Evolutionary conservation across 2,113 vertebrate species (phyloP), one percentile per base, ranked within the genome.

Genomic region (Lepidothrix coronata): DNA sequence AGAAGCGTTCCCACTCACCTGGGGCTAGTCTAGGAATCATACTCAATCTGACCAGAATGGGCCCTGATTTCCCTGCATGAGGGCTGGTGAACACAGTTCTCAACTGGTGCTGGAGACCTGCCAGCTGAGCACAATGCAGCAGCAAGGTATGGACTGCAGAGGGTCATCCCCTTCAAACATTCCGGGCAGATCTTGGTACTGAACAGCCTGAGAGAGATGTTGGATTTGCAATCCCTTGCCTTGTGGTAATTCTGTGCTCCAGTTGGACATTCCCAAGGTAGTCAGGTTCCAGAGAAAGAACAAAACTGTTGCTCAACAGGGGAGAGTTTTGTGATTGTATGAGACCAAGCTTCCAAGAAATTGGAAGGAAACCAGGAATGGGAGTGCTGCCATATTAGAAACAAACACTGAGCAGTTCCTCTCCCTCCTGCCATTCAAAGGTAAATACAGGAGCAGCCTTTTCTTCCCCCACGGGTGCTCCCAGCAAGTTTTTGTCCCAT

Each of bases 121-220:
- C 41, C 41, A 15, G 30, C 41, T 46, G 52, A 71, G 49, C 49
- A 31, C 1, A 5, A 6, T 2, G 2, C 44, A 62, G 49, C 74
- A 55, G 48, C 37, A 57, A 58, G 68, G 74, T n/a, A 9, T 0
- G 2, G 48, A 17, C 24, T 2, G 2, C 43, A 46, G 19, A 28
- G 16, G 6, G 16, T 33, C 51, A n/a, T 22, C 39, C 23, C 12
- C 21, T 54, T n/a, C 70, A 35, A 9, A 44, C 14, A 23, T 48
- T 43, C 65, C 0, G 0, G 37, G 35, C 21, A 70, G 28, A 33
- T 33, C 44, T 54, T 23, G 9, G 17, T 37, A 5, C 4, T 3
- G 16, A 77, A 4, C 13, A 54, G 21, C 35, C 27, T 0, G 0
- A 52, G 65, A 21, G 28, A 35, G 16, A 4, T 6, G 5, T 3